Evolutionary conservation across 2,797 vertebrate genomes (phyloP), one percentile per base, ranked within the genome.

Genomic region (Acanthiza pusilla): DNA sequence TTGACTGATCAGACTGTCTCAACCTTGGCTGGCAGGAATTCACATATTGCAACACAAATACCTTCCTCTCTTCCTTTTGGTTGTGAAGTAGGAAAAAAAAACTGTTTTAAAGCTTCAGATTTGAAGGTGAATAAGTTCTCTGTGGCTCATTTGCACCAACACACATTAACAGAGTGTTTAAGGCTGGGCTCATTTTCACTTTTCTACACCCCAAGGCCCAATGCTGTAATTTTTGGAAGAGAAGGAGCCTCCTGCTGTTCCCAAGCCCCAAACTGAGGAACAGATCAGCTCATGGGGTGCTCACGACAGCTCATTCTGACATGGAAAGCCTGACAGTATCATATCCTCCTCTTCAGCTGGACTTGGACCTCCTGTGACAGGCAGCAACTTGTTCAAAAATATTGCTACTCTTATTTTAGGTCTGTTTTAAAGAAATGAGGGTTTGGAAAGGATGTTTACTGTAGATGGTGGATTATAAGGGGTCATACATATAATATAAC

Each of bases 381-480:
- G n/a, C 62, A 83, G 15, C 7, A 54, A 65, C 58, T 81, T 54
- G 42, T 53, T 82, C 43, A 75, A 42, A 92, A 89, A 53, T 63
- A 75, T 51, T 75, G 73, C 36, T 50, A 34, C 47, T 66, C 19
- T 73, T 51, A 79, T 63, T 91, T 81, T 58, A 57, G 42, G 27
- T 16, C 47, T 71, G 15, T 83, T 90, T 70, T 18, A 66, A 67
- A 79, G 62, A 87, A 85, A 58, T 13, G 29, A 67, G 83, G 80
- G 23, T 43, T 90, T 94, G 71, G 65, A 92, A 96, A 85, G 32
- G 16, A 72, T 66, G 50, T 81, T 92, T 87, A 61, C 34, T 89
- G 67, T 80, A 96, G 85, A 89, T 87, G 77, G 93, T 72, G 77
- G 80, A 77, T 91, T 81, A 40, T 16, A 86, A 79, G n/a, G 74